Base-by-base conservation (phyloP, 2,888 invertebrate genomes). In the Drosophila infuscata region DNA sequence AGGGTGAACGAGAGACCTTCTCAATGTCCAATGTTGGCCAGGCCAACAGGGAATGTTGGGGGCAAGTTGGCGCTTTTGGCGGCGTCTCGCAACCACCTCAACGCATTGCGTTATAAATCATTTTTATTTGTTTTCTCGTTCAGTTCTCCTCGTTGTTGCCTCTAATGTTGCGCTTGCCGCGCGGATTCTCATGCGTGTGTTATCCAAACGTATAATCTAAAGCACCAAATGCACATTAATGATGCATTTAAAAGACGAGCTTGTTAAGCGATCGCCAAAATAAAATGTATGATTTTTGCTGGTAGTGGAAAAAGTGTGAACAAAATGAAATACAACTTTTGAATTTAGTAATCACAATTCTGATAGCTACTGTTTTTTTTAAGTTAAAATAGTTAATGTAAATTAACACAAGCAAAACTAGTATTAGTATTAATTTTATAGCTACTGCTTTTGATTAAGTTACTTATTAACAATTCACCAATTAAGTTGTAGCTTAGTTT, bases 21-120 rank as follows among this genome's bases (percentile, higher is more conserved):
- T 87, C 87, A 75, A 81, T 83, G 85, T 85, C 85, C 85, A 81
- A 76, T 53, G 52, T 51, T 52, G 38, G 57, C 46, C 48, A 52
- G 70, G 80, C 76, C 84, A 63, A 80, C 74, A 78, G 84, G 75
- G 84, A 78, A 46, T 46, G 46, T 25, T 25, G 46, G 72, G n/a
- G 56, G 66, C 59, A 82, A 73, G 76, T 81, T 80, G 83, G 83
- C 84, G 84, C 84, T 84, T 87, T 88, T 88, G 88, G 88, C 88
- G 88, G 88, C 88, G 88, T 82, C 79, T 79, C 68, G 79, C 74
- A 81, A 76, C 77, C 80, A 78, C 75, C 78, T 87, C 84, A 81
- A 85, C 88, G 85, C 85, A 85, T 63, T 85, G 85, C 81, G 81
- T 83, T 88, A 85, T 86, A 86, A 86, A 86, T 86, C 85, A 86